Conservation (phyloP, 2,888 invertebrate species). For the Leptinotarsa rubiginosa region DNA sequence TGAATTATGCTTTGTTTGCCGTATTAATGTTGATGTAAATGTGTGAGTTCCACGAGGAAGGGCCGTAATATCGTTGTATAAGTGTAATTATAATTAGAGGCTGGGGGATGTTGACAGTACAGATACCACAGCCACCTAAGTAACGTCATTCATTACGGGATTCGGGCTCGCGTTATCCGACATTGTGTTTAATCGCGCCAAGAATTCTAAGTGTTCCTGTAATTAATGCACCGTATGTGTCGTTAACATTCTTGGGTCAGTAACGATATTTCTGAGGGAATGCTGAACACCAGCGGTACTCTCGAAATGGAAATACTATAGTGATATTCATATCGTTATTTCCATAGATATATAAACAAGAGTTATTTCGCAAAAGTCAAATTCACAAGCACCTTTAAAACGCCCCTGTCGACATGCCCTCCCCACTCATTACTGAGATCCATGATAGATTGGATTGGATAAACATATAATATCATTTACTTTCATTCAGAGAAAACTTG, state of each 20-base stretch:
- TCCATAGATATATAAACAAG: no score
- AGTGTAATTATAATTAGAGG: constrained; percentile 55
- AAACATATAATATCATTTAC: no score
- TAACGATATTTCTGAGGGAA: background rate
- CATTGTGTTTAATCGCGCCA: constrained; percentile 62
- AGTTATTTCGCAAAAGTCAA: no score
- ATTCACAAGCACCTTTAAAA: no score
- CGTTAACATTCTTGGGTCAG: constrained; percentile 64
- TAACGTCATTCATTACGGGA: constrained; percentile 58
- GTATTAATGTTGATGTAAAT: constrained; percentile 47
- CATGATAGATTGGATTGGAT: no score
- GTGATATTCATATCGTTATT: no score
- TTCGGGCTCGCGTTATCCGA: constrained; percentile 58
- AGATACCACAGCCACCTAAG: constrained; percentile 53
- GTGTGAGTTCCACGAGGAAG: constrained; percentile 44
- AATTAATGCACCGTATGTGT: constrained; percentile 64
- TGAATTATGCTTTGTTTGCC: constrained; percentile 46
- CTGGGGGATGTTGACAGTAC: constrained; percentile 51
- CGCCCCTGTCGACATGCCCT: no score
- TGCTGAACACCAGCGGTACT: background rate
- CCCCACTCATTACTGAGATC: no score
- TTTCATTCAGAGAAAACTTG: no score
- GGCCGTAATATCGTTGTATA: constrained; percentile 45
- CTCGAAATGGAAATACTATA: background rate
- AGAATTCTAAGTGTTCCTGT: constrained; percentile 63